Percentiles rank a stretch among this genome's conserved stretches.
These are phyloP conservation scores for Scylla paramamosain DNA, from an alignment of 1,140 invertebrate species.

Conservation along the genomic window DNA sequence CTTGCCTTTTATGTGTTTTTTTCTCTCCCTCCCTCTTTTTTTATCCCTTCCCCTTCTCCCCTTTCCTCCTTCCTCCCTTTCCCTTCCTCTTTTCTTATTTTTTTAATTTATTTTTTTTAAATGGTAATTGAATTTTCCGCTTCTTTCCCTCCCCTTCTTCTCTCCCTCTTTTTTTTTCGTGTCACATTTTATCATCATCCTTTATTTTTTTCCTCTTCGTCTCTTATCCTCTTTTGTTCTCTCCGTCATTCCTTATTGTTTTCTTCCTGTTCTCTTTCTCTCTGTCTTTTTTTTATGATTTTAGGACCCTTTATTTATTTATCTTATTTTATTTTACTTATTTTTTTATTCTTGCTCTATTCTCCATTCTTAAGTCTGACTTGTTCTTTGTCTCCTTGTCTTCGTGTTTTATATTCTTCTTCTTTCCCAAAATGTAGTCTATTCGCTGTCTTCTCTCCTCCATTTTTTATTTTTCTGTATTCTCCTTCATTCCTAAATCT, in stretches of 20 bases:
- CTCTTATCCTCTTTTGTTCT: neutral
- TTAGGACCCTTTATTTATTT: neutral
- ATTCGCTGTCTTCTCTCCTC: too few relatives aligned
- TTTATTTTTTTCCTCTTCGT: too few relatives aligned
- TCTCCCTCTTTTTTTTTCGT: neutral
- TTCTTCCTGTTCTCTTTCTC: neutral
- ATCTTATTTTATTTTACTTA: too few relatives aligned
- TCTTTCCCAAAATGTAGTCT: too few relatives aligned
- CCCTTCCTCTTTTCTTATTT: neutral
- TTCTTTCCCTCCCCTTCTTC: neutral
- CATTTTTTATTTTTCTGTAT: neutral
- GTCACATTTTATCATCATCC: too few relatives aligned
- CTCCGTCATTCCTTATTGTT: neutral
- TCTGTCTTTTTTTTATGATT: neutral
- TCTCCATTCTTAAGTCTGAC: too few relatives aligned
- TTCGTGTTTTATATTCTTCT: neutral
- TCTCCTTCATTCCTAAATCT: neutral
- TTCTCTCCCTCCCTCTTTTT: neutral
- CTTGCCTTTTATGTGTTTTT: too few relatives aligned
- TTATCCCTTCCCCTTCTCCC: neutral
- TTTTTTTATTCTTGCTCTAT: too few relatives aligned
- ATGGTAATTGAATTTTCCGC: too few relatives aligned
- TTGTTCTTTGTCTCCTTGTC: neutral
- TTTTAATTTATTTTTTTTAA: neutral
- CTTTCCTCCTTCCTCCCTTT: neutral